Conservation (phyloP, 2,797 vertebrate genomes). For the Halcyon leucocephala region DNA sequence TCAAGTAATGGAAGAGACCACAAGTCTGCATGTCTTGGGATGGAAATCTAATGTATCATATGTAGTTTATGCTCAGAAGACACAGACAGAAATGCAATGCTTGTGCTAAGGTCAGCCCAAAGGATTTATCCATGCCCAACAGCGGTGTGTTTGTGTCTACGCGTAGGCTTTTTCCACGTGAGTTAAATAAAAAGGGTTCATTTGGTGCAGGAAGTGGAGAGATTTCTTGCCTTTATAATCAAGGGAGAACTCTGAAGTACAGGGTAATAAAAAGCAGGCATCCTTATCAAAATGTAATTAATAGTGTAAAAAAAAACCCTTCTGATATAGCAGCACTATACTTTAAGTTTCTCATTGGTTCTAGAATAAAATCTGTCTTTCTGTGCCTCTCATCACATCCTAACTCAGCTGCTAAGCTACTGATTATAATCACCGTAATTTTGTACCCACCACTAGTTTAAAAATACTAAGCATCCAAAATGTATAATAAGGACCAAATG, state of each 20-base stretch:
- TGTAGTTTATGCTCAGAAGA: neutral
- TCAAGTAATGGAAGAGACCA: neutral
- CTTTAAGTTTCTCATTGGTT: neutral
- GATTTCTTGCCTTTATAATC: neutral
- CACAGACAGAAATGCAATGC: neutral
- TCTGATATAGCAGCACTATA: neutral
- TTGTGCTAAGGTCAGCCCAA: neutral
- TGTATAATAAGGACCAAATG: neutral
- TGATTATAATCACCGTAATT: neutral
- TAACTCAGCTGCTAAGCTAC: neutral
- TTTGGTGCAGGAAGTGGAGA: neutral
- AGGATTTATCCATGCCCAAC: neutral
- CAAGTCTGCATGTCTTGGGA: neutral
- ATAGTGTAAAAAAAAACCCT: neutral
- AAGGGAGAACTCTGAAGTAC: neutral
- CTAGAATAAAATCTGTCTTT: neutral
- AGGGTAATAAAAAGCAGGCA: neutral
- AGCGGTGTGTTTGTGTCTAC: neutral
- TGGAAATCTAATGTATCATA: neutral
- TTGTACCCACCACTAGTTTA: neutral
- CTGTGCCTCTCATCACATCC: neutral
- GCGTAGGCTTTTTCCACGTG: neutral
- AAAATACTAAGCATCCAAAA: conserved; percentile 13
- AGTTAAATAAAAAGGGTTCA: neutral
- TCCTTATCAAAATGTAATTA: neutral